These are phyloP conservation scores for Protosalanx chinensis DNA, from an alignment of 2,797 vertebrate species.

Conservation along the genomic window DNA sequence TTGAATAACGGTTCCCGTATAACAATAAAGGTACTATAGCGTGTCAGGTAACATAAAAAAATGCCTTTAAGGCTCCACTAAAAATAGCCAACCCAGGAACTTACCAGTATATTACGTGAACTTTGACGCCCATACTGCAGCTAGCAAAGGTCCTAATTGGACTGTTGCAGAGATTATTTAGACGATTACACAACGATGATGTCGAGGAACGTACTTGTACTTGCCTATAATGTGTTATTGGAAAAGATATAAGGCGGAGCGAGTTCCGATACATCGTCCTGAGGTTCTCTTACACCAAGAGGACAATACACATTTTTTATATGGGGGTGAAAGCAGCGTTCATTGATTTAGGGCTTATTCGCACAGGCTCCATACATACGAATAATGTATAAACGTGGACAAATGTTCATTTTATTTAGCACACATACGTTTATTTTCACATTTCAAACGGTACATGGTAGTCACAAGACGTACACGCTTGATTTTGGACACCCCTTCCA, in stretches of 20 bases:
- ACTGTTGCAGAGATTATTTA: background rate
- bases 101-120: slow-evolving; percentile 56
- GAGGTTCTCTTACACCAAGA: background rate
- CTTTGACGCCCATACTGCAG: slow-evolving; percentile 47
- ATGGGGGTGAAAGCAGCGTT: background rate
- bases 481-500: background rate
- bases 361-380: background rate
- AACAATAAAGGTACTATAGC: background rate
- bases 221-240: slow-evolving; percentile 20
- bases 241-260: slow-evolving; percentile 35
- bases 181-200: background rate
- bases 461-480: background rate
- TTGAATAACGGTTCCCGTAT: background rate
- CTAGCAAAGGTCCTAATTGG: background rate
- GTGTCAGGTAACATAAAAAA: background rate
- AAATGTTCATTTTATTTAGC: too few species aligned
- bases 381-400: background rate
- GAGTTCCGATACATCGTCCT: background rate
- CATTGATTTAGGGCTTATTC: too few species aligned
- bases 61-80: background rate
- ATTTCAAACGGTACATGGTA: background rate
- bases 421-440: background rate
- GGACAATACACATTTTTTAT: background rate
- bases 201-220: background rate
- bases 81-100: slow-evolving; percentile 26